Conservation (phyloP, 2,888 invertebrate species). For the Teleogryllus oceanicus region DNA sequence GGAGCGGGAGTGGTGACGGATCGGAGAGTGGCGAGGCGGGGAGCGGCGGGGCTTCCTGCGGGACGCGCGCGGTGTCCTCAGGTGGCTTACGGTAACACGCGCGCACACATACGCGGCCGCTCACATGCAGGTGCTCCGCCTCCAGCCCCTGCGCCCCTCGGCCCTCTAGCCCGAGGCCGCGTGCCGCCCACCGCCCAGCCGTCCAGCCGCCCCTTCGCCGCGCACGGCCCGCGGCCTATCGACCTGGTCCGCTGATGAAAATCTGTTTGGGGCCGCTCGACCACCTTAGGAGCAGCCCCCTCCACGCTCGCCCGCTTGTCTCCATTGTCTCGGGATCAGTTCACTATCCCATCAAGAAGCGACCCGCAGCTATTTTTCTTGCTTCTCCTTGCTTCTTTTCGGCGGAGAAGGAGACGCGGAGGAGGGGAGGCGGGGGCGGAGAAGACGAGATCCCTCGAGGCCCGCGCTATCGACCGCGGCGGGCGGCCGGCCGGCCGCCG, state of each 20-base stretch:
- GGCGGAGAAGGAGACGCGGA: neutral
- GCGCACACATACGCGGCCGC: too few species aligned
- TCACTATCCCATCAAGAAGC: conserved; percentile 18
- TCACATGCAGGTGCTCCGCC: too few species aligned
- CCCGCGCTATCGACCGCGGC: conserved; percentile 18
- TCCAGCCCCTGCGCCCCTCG: neutral
- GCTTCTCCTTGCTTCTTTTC: conserved; percentile 18
- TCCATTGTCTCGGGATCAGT: conserved; percentile 18
- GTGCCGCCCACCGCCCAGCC: neutral
- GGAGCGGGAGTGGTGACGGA: too few species aligned
- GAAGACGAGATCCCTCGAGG: conserved; percentile 18
- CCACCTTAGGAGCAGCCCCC: neutral
- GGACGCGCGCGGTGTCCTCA: too few species aligned
- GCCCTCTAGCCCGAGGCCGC: neutral
- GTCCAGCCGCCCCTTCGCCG: neutral
- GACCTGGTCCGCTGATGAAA: conserved; percentile 7
- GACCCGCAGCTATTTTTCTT: conserved; percentile 18
- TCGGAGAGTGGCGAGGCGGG: too few species aligned
- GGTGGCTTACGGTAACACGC: too few species aligned
- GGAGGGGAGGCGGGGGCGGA: neutral
- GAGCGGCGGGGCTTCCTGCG: too few species aligned
- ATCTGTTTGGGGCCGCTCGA: conserved; percentile 1
- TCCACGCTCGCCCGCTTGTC: conserved; percentile 6
- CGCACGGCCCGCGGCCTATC: neutral
- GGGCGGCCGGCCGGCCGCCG: conserved; percentile 9